Evolutionary conservation across 2,797 vertebrate genomes (phyloP).

Genomic region (Acipenser ruthenus): DNA sequence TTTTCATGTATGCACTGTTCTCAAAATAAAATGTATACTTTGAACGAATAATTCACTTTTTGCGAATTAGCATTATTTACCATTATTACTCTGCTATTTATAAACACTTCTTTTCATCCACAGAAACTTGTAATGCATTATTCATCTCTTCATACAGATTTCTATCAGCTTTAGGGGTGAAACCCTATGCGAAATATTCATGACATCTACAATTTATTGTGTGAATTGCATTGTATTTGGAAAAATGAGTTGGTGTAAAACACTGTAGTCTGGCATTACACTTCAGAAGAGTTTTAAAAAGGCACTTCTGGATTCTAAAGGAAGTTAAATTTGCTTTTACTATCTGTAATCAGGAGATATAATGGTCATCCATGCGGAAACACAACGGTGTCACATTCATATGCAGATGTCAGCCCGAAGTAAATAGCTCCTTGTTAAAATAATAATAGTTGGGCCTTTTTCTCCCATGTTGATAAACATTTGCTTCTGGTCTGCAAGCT

Average conservation of each 20-base stretch:
- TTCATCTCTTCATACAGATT: constrained; percentile 3
- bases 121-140: not conserved
- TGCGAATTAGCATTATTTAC: too few species aligned
- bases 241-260: constrained; percentile 31
- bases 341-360: constrained; percentile 55
- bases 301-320: constrained; percentile 46
- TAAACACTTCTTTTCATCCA: too few species aligned
- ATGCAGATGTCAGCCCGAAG: constrained; percentile 22
- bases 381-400: constrained; percentile 35
- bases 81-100: too few species aligned
- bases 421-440: not conserved
- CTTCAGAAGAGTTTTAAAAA: constrained; percentile 18
- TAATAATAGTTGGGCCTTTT: too few species aligned
- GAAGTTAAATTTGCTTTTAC: constrained; percentile 64
- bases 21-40: too few species aligned
- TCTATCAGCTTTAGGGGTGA: constrained; percentile 15
- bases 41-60: too few species aligned
- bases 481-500: too few species aligned
- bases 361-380: constrained; percentile 64
- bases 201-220: constrained; percentile 26
- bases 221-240: constrained; percentile 30
- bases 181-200: constrained; percentile 20
- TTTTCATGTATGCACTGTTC: too few species aligned
- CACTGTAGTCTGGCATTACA: constrained; percentile 21
- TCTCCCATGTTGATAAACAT: too few species aligned